Evolutionary conservation across 2,888 invertebrate genomes (phyloP), one percentile per base, ranked within the genome.

Genomic region (Agrotis puta): DNA sequence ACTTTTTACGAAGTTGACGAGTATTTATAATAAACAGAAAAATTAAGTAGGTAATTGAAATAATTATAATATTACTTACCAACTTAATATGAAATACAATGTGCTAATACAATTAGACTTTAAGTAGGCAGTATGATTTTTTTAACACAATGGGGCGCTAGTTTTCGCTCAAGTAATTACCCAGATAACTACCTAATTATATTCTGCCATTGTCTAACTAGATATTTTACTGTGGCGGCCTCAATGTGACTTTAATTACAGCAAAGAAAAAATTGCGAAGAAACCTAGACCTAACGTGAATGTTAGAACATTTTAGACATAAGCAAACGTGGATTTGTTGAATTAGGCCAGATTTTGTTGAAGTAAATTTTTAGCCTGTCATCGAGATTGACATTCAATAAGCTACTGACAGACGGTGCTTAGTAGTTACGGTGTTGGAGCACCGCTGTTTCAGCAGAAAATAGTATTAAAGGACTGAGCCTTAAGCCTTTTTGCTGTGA

Each of bases 201-300:
- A 53, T 68, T 70, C 27, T 13, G 33, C 24, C 45, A 47, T 69
- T 72, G 73, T 72, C 24, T 48, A 18, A n/a, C 72, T 20, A 39
- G 22, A 48, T 39, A 69, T 18, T 66, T 65, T 67, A 24, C 47
- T 48, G 47, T 14, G 39, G 20, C 24, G 48, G 20, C 24, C 39
- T 20, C 18, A 59, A 61, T 70, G 48, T 18, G 18, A 73, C 24
- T 72, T 54, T 72, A 72, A 69, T 57, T 48, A 43, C 33, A 24
- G 24, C 47, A 20, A 56, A 47, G 39, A n/a, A 54, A 47, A 43
- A 47, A 56, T 6, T 14, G 2, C 14, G 16, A 24, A 14, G 6
- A 24, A 69, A 54, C 13, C 13, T 53, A 13, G 33, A 13, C 2
- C 9, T 33, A 22, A n/a, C n/a, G n/a, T n/a, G n/a, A 3, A 7